phyloP scores from a whole-genome alignment of 2,797 vertebrate genomes.

The Chiroxiphia lanceolata region DNA sequence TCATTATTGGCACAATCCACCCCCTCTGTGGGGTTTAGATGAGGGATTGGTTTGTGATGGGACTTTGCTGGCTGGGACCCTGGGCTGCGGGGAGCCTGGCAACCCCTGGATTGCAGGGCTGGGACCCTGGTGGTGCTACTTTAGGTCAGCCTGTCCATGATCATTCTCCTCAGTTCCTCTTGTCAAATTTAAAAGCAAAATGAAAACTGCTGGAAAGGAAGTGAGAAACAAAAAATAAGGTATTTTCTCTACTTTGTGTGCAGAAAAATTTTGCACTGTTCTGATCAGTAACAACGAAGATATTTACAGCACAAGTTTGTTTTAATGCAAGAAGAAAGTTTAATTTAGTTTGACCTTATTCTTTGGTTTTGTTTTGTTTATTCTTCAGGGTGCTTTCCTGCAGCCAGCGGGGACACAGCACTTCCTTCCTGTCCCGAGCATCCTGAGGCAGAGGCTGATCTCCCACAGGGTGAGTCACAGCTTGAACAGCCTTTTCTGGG shows the following conservation, averaged over 20 bases:
- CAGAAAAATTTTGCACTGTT: neutral
- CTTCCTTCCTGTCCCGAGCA: rapidly evolving
- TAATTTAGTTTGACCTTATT: neutral
- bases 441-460: neutral
- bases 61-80: neutral
- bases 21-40: rapidly evolving
- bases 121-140: too few species aligned
- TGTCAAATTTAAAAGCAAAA: neutral
- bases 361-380: neutral
- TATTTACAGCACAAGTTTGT: neutral
- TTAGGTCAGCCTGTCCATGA: rapidly evolving
- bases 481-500: neutral
- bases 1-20: neutral
- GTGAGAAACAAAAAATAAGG: neutral
- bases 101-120: neutral
- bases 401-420: rapidly evolving
- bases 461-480: neutral
- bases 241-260: neutral
- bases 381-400: neutral
- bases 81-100: neutral
- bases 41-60: rapidly evolving
- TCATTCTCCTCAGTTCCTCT: neutral
- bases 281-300: neutral
- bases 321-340: neutral
- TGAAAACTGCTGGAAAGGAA: neutral